Base-by-base conservation (phyloP, 2,113 vertebrate species). In the Hippoglossus stenolepis region DNA sequence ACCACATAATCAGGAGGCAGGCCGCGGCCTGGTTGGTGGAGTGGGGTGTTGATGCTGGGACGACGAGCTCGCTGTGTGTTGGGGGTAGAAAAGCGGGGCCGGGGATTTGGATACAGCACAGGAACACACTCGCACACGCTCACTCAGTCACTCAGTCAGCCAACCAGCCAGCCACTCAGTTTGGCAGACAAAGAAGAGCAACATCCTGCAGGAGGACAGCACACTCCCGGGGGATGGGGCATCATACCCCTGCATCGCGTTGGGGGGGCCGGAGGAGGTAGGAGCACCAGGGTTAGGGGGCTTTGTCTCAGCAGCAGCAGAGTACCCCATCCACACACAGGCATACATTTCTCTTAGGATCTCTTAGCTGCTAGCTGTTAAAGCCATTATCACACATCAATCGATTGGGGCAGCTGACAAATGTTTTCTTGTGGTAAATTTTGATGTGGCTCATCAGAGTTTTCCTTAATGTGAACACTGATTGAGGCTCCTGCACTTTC, bases 1-100 rank as follows among this genome's bases (percentile, higher is more conserved):
- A 95, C 94, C 92, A 93, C 89, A 93, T 94, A 94, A 93, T 94
- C 88, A 93, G 91, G 93, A 93, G 93, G 92, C 90, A 85, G 91
- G 84, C 89, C 71, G 85, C 31, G 89, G 88, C 88, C 87, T 89
- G 90, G 89, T 92, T 89, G 93, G 84, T 85, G 87, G 91, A 87
- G 73, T 67, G 62, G 74, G 80, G 82, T 90, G 90, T 91, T 83
- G 92, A 90, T 90, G 87, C 85, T 84, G 84, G 87, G 85, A 88
- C 79, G 84, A 78, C 54, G 62, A 84, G 89, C 82, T 85, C 10
- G 49, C 74, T 70, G 81, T 75, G 88, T 66, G 86, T 90, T 88
- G 90, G 88, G 90, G 90, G 91, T 92, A 77, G 91, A 86, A 45
- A 14, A 90, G 83, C 88, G 84, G 85, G 80, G 85, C 77, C 67